These are phyloP conservation scores for Lithodes maja DNA, from an alignment of 2,888 invertebrate genomes.

Conservation along the genomic window DNA sequence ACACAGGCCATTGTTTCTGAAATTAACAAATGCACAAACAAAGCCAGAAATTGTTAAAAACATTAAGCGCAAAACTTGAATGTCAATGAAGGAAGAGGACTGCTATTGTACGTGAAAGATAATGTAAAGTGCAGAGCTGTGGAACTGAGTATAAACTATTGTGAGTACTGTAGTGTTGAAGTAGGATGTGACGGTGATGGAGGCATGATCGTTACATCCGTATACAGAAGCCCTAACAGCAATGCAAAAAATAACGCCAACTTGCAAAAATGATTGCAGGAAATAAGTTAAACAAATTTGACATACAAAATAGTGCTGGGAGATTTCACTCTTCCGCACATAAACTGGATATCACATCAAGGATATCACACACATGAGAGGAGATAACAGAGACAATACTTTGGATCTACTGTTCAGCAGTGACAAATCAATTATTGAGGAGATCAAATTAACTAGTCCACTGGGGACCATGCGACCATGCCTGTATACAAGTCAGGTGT, in stretches of 20 bases:
- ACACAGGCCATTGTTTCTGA: slow-evolving; percentile 16
- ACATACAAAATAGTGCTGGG: neutral
- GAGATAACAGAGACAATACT: neutral
- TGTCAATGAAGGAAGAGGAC: too few species aligned
- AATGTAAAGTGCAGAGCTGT: neutral
- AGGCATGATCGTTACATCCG: neutral
- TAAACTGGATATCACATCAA: neutral
- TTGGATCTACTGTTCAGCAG: slow-evolving; percentile 20
- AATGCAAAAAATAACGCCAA: neutral
- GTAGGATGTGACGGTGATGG: neutral
- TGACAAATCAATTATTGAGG: neutral
- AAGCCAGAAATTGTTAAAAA: slow-evolving; percentile 11
- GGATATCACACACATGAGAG: neutral
- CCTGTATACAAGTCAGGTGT: neutral
- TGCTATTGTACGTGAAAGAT: neutral
- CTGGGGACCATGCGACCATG: slow-evolving; percentile 7
- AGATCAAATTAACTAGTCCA: neutral
- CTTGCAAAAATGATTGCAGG: neutral
- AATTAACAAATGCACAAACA: neutral
- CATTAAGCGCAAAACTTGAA: slow-evolving; percentile 18
- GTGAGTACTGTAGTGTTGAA: neutral
- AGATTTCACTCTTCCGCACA: neutral
- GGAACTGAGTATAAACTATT: neutral
- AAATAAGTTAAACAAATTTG: neutral
- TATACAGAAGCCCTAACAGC: too few species aligned